Percentiles rank a stretch among this genome's conserved stretches.
phyloP scores from a whole-genome alignment of 2,113 vertebrate species.

The Gambusia affinis region DNA sequence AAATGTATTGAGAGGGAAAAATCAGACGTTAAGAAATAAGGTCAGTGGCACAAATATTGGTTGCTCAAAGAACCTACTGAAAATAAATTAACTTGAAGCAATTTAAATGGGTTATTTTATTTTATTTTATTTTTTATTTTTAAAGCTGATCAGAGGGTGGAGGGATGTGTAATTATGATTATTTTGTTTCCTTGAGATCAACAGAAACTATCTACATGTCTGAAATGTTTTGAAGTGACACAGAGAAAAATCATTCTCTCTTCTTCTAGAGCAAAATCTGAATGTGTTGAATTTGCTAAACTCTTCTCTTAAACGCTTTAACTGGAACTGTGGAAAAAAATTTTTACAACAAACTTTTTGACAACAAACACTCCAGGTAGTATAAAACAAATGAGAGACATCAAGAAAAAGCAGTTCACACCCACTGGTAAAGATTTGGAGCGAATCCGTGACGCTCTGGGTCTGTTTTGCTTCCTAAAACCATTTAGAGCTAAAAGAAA shows the following conservation, averaged over 20 bases:
- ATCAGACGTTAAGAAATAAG: background rate
- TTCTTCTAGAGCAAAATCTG: too few relatives aligned
- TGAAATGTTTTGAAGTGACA: too few relatives aligned
- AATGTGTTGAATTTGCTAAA: background rate
- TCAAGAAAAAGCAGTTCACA: too few relatives aligned
- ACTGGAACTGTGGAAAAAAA: background rate
- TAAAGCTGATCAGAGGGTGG: too few relatives aligned
- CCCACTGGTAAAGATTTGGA: background rate
- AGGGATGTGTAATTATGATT: background rate
- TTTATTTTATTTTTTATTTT: too few relatives aligned
- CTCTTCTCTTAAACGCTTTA: background rate
- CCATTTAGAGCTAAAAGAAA: background rate
- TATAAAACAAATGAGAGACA: background rate
- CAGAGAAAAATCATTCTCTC: too few relatives aligned
- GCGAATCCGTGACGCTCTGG: background rate
- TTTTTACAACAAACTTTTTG: background rate
- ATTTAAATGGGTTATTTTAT: too few relatives aligned
- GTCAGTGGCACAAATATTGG: background rate
- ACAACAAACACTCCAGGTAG: background rate
- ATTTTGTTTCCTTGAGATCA: background rate
- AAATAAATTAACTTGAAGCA: too few relatives aligned
- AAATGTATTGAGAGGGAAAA: background rate
- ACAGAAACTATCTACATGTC: background rate
- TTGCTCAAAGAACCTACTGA: background rate
- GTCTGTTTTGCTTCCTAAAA: background rate